Evolutionary conservation across 2,113 vertebrate genomes (phyloP), one percentile per base, ranked within the genome.

Genomic region (Sinocyclocheilus maitianheensis): DNA sequence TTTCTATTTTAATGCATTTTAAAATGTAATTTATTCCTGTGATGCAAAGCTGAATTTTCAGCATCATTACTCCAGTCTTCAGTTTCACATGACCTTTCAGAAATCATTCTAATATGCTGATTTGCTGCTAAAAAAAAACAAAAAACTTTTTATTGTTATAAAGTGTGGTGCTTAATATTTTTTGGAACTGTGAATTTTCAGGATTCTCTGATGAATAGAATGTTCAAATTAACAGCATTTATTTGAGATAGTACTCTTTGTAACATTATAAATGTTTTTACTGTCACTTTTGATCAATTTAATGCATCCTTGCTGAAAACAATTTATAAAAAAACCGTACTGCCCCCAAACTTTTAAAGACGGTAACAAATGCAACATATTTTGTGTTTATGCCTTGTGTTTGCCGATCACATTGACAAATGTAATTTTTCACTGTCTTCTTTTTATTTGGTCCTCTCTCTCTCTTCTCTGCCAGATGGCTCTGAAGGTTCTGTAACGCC

Each of bases 401-500:
- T 51, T 13, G 48, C 48, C 3, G 51, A 58, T 63, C 22, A 13
- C 7, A 2, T n/a, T 72, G 26, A 71, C 48, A 9, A 69, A 58
- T 24, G 0, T 16, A 24, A 69, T 51, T 67, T 46, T 26, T 62
- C n/a, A 30, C 14, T 46, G 20, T 43, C 40, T 20, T 86, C 3
- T 26, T 84, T 13, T 85, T 77, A 6, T 77, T 78, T 53, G 84
- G n/a, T 16, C 53, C 10, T 67, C 18, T 77, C 5, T 86, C 10
- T 24, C 5, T 86, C 10, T 24, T 34, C 26, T 65, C 83, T 93
- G 92, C 93, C 88, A 91, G 91, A 83, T 86, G 91, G 91, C 22
- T 93, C 93, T 75, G 94, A 94, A 5, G 86, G 86, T 30, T 93
- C 93, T 24, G 94, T 93, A 89, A 93, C 93, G 43, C 92, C 93